Base-by-base conservation (phyloP, 2,888 invertebrate species). In the Hyposoter didymator region DNA sequence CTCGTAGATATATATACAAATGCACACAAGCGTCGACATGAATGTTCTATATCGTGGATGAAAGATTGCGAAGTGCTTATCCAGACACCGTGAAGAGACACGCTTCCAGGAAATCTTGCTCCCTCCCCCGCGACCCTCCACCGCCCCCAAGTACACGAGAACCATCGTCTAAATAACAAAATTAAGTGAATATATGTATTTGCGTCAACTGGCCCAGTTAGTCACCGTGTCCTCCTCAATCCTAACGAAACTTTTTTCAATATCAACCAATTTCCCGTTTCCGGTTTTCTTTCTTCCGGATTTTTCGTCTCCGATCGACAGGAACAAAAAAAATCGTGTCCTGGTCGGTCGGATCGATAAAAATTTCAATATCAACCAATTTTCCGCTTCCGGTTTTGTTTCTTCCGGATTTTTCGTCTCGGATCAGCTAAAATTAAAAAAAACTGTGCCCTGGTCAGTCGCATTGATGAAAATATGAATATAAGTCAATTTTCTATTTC, bases 41-140 rank as follows among this genome's bases (percentile, higher is more conserved):
- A 8, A 39, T 39, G 47, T 55, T 45, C 47, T 78, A 75, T 69
- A 84, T 76, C 59, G 84, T 88, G 84, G 89, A 89, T 90, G 90
- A 87, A 78, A 80, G 85, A 93, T 93, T 93, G 93, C 92, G 90
- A 93, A 93, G 92, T 91, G 89, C 89, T 90, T 91, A 89, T 90
- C 89, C 92, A 93, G 89, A 88, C 87, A 93, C 90, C 93, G 91
- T 93, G 92, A 93, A 93, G 92, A 91, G 92, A 91, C 92, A 93
- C 92, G 92, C 91, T 93, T 92, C 92, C 92, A 92, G 92, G 92
- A 93, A 90, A 91, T 91, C 87, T 91, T 90, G 88, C 91, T 91
- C 91, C 90, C 90, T 91, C 89, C 90, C 90, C 32, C 55, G 28
- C 8, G n/a, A n/a, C n/a, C n/a, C n/a, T n/a, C n/a, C n/a, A 28